Evolutionary conservation across 2,888 invertebrate genomes (phyloP).

Genomic region (Drosophila lutescens): DNA sequence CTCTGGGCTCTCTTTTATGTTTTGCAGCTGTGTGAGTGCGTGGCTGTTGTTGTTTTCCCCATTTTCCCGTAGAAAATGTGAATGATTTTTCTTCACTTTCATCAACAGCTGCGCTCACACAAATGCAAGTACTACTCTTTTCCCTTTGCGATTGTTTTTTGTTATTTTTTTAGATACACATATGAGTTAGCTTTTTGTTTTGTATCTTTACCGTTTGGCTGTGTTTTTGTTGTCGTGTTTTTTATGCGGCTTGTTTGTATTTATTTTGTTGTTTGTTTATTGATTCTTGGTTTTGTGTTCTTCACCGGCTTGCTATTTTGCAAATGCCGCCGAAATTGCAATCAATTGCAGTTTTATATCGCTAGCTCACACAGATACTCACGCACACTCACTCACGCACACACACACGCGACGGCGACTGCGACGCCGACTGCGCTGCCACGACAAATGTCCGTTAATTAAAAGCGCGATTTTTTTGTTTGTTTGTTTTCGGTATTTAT

Average conservation of each 20-base stretch:
- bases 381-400: conserved; percentile 11
- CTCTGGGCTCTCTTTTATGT: conserved; percentile 42
- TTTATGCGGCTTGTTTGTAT: conserved; percentile 47
- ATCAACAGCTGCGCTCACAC: conserved; percentile 76
- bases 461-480: conserved; percentile 64
- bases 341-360: conserved; percentile 76
- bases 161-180: conserved; percentile 19
- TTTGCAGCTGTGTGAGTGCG: conserved; percentile 32
- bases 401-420: conserved; percentile 44
- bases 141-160: conserved; percentile 17
- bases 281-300: conserved; percentile 69
- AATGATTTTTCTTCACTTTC: conserved; percentile 78
- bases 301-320: conserved; percentile 62
- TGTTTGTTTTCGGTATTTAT: conserved; percentile 8
- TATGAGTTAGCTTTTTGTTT: conserved; percentile 30
- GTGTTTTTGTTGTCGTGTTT: conserved; percentile 37
- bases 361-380: conserved; percentile 34
- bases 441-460: conserved; percentile 60
- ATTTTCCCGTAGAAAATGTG: conserved; percentile 62
- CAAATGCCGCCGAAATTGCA: conserved; percentile 79
- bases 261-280: conserved; percentile 55
- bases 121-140: conserved; percentile 37
- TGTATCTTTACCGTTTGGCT: conserved; percentile 40
- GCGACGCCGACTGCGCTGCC: conserved; percentile 60
- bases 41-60: conserved; percentile 46